Conservation (phyloP, 2,113 vertebrate genomes). For the Melozone crissalis region DNA sequence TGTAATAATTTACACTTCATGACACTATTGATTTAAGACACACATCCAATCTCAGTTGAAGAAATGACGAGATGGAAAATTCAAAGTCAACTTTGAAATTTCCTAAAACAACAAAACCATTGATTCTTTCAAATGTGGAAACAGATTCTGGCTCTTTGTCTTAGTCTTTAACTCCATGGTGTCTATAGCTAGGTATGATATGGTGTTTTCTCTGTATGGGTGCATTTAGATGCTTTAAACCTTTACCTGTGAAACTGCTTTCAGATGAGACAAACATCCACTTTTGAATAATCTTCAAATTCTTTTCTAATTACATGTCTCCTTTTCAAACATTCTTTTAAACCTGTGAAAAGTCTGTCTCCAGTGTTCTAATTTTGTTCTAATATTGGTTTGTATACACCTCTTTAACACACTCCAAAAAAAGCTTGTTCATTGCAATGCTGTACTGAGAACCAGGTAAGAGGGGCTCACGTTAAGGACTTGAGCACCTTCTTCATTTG, state of each 20-base stretch:
- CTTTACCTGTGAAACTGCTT: neutral
- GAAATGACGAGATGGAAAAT: neutral
- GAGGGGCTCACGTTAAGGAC: neutral
- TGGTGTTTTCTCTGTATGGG: neutral
- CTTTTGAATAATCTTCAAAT: neutral
- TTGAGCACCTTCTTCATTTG: neutral
- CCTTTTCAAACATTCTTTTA: neutral
- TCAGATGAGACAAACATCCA: neutral
- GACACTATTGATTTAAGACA: neutral
- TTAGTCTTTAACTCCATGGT: neutral
- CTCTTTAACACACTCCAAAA: fast-evolving
- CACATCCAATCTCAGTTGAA: neutral
- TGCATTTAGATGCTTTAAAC: neutral
- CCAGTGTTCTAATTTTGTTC: neutral
- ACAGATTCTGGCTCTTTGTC: neutral
- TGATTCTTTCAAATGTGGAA: neutral
- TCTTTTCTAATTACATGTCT: neutral
- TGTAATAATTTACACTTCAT: neutral
- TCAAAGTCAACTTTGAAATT: neutral
- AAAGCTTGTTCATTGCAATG: neutral
- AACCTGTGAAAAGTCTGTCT: neutral
- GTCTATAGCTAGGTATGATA: neutral
- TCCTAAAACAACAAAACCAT: neutral
- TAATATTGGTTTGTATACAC: neutral
- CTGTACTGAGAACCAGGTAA: neutral